These are phyloP conservation scores for Paramormyrops kingsleyae DNA, from an alignment of 2,113 vertebrate genomes.

Conservation along the genomic window DNA sequence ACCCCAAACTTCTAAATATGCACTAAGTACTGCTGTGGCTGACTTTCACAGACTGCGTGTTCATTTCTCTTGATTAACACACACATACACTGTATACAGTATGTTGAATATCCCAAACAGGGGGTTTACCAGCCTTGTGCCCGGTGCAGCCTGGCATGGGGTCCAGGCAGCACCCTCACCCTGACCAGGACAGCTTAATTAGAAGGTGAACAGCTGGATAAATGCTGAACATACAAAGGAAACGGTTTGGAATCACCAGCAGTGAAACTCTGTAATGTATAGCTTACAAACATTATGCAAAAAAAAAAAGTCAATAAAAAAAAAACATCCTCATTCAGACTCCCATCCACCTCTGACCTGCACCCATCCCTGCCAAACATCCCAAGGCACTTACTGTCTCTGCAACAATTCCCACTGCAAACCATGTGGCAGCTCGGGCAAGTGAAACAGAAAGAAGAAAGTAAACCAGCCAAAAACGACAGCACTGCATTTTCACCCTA, in stretches of 20 bases:
- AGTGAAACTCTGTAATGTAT: background rate
- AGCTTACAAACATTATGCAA: background rate
- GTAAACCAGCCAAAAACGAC: background rate
- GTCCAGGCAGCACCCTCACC: background rate
- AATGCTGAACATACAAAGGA: background rate
- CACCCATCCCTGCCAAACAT: background rate
- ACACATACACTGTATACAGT: background rate
- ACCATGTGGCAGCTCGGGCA: background rate
- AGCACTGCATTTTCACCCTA: background rate
- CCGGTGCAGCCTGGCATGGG: background rate
- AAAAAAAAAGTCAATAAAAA: background rate
- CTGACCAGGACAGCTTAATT: background rate
- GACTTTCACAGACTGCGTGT: background rate
- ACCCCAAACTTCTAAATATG: background rate
- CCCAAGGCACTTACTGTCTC: background rate
- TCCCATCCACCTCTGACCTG: background rate
- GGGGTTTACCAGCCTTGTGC: background rate
- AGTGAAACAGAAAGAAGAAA: background rate
- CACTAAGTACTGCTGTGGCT: background rate
- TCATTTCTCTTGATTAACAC: background rate
- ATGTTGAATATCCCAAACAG: background rate
- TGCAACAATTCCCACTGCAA: background rate
- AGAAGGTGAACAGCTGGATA: background rate
- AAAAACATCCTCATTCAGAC: background rate
- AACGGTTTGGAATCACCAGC: background rate